Evolutionary conservation across 2,888 invertebrate genomes (phyloP).

Genomic region (Urechis unicinctus): DNA sequence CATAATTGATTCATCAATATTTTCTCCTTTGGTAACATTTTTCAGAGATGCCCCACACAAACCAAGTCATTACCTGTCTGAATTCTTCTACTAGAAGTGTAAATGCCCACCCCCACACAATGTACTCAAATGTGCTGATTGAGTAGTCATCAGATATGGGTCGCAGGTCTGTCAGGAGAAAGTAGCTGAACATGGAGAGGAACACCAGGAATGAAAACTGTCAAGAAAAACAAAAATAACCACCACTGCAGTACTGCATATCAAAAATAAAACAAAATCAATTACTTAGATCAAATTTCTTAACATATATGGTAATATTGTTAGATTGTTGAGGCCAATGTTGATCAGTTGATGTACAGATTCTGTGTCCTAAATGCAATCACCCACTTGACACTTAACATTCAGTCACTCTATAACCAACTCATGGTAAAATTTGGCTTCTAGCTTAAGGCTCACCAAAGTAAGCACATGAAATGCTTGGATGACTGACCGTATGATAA

Average conservation of each 20-base stretch:
- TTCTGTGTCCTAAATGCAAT: no score
- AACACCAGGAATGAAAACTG: conserved; percentile 43
- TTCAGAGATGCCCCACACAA: not conserved
- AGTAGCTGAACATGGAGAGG: conserved; percentile 40
- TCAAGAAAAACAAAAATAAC: conserved; percentile 9
- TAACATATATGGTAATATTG: no score
- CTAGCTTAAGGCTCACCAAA: not conserved
- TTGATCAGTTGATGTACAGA: no score
- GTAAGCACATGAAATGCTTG: not conserved
- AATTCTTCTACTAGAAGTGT: conserved; percentile 43
- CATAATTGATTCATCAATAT: not conserved
- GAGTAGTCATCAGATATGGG: conserved; percentile 15
- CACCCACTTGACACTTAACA: no score
- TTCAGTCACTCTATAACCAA: no score
- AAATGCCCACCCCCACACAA: conserved; percentile 40
- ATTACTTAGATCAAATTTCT: no score
- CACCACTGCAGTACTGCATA: not conserved
- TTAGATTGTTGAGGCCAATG: no score
- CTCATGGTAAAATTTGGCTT: no score
- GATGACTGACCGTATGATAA: conserved; percentile 33
- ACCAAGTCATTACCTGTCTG: conserved; percentile 42
- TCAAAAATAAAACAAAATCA: no score
- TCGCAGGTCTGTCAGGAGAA: conserved; percentile 39
- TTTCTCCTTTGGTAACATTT: not conserved
- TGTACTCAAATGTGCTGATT: conserved; percentile 29